A percentile compares a stretch with the other conserved stretches of the same genome.
Evolutionary conservation across 2,888 invertebrate species (phyloP).

Genomic region (Deilephila porcellus): DNA sequence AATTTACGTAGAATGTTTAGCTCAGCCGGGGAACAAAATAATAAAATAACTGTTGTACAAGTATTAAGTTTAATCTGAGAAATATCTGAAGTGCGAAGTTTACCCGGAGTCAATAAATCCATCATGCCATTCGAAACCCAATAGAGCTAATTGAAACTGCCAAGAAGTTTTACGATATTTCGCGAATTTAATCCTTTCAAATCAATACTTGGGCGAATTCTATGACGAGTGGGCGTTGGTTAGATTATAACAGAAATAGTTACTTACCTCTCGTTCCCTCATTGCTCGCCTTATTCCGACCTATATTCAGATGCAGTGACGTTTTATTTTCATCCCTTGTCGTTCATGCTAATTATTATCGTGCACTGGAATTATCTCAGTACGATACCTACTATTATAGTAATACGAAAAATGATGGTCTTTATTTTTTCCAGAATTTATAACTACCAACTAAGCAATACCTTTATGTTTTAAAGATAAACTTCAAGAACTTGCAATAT

Average conservation of each 20-base stretch:
- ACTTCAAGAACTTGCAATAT: neutral
- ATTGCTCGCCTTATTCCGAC: neutral
- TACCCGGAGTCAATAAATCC: neutral
- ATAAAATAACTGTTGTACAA: too few species aligned
- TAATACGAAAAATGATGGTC: too few species aligned
- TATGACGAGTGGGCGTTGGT: slow-evolving; percentile 1
- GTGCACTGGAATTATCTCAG: too few species aligned
- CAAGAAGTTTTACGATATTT: slow-evolving; percentile 19
- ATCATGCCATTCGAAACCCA: neutral
- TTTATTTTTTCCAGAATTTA: too few species aligned
- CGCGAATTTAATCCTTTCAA: slow-evolving; percentile 12
- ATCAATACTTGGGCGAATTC: slow-evolving; percentile 23
- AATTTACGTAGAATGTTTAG: too few species aligned
- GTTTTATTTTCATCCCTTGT: neutral
- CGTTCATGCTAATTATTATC: too few species aligned
- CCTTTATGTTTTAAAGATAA: neutral
- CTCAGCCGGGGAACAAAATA: too few species aligned
- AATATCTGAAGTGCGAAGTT: too few species aligned
- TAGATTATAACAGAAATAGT: slow-evolving; percentile 10
- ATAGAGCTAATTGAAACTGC: slow-evolving; percentile 2
- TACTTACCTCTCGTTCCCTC: neutral
- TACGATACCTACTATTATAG: too few species aligned
- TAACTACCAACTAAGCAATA: neutral
- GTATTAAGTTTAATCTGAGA: too few species aligned
- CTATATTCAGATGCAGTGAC: neutral